Evolutionary conservation across 2,888 invertebrate genomes (phyloP).

Genomic region (Pilophorus perplexus): DNA sequence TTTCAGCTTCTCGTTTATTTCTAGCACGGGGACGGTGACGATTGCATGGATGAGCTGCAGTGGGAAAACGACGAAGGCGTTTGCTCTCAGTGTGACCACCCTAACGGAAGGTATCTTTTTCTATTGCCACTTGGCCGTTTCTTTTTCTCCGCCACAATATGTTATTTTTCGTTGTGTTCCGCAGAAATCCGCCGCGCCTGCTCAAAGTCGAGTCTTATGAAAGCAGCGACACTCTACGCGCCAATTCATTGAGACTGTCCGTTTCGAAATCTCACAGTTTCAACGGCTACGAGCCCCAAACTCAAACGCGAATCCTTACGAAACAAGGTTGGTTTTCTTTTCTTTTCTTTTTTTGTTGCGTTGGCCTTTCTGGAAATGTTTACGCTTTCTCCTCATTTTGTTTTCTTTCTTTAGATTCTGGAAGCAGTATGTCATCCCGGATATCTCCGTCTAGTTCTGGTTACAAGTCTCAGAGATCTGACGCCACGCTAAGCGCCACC

Average conservation of each 20-base stretch:
- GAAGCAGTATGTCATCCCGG: slow-evolving; percentile 63
- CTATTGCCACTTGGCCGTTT: neutral
- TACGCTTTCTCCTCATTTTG: neutral
- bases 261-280: slow-evolving; percentile 85
- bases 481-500: slow-evolving; percentile 62
- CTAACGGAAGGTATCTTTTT: slow-evolving; percentile 4
- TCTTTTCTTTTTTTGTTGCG: slow-evolving; percentile 4
- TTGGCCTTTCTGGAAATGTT: neutral
- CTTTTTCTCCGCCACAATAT: neutral
- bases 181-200: slow-evolving; percentile 53
- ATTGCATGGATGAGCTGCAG: slow-evolving; percentile 43
- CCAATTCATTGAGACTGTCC: slow-evolving; percentile 56
- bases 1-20: neutral
- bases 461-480: slow-evolving; percentile 72
- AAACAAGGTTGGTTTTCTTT: slow-evolving; percentile 65
- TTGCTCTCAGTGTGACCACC: slow-evolving; percentile 41
- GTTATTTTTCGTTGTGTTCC: neutral
- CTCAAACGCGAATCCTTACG: slow-evolving; percentile 61
- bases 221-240: slow-evolving; percentile 54
- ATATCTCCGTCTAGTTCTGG: slow-evolving; percentile 73
- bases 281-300: slow-evolving; percentile 66
- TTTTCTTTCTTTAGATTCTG: slow-evolving; percentile 56
- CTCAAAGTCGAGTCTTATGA: slow-evolving; percentile 58
- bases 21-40: slow-evolving; percentile 40
- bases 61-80: slow-evolving; percentile 42